Evolutionary conservation across 2,113 vertebrate species (phyloP).

Genomic region (Rana temporaria): DNA sequence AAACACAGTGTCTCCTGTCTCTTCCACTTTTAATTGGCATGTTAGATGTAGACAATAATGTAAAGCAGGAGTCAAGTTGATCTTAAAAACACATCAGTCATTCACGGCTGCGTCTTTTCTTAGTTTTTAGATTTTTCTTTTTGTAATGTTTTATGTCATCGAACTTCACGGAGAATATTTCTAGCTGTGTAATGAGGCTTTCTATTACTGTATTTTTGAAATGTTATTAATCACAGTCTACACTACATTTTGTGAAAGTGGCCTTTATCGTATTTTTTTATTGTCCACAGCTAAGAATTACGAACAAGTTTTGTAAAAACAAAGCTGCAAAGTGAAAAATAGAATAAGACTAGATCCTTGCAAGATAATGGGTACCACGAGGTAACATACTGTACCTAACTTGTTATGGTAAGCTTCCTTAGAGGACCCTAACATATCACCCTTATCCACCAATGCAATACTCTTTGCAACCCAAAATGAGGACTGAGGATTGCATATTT

Average conservation of each 20-base stretch:
- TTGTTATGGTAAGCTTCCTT: too few relatives aligned
- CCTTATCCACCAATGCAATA: too few relatives aligned
- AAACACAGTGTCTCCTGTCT: constrained; percentile 25
- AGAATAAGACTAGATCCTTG: too few relatives aligned
- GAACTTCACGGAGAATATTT: neutral
- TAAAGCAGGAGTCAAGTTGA: constrained; percentile 37
- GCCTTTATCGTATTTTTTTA: too few relatives aligned
- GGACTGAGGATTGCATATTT: too few relatives aligned
- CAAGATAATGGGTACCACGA: too few relatives aligned
- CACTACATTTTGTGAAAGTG: neutral
- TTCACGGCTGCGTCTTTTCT: constrained; percentile 21
- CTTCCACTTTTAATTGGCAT: constrained; percentile 30
- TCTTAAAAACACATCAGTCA: constrained; percentile 28
- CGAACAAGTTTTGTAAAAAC: too few relatives aligned
- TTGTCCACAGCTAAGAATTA: too few relatives aligned
- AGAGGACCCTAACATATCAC: too few relatives aligned
- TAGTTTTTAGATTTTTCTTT: constrained; percentile 10
- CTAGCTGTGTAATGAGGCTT: neutral
- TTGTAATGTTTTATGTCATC: constrained; percentile 1
- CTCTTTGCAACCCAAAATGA: too few relatives aligned
- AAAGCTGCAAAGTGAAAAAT: too few relatives aligned
- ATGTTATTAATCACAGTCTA: neutral
- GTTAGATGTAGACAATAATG: constrained; percentile 32
- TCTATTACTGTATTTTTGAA: neutral
- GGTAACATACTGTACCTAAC: too few relatives aligned